These are phyloP conservation scores for Calidris pygmaea DNA, from an alignment of 2,113 vertebrate species.

Conservation along the genomic window DNA sequence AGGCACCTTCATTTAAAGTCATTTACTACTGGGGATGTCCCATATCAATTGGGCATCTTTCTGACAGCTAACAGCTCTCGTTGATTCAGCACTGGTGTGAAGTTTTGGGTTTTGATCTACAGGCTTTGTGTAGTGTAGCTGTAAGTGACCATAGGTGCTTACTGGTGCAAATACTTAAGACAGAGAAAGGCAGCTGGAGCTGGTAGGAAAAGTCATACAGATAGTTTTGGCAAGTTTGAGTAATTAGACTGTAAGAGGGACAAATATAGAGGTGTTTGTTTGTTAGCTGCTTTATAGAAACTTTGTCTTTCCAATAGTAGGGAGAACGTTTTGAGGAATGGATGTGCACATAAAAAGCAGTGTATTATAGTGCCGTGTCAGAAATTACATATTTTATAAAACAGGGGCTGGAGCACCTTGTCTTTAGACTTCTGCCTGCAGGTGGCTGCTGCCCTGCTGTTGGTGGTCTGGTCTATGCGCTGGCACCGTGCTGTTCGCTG, in stretches of 20 bases:
- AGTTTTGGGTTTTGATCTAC: background rate
- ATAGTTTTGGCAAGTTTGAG: background rate
- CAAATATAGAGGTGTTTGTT: background rate
- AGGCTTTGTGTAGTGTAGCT: background rate
- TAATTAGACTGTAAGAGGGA: background rate
- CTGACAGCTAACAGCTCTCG: accelerated
- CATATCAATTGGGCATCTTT: background rate
- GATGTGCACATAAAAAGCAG: background rate
- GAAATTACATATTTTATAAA: background rate
- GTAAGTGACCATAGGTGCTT: background rate
- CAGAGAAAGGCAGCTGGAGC: background rate
- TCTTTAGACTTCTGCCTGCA: background rate
- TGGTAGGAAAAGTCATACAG: background rate
- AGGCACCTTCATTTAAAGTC: background rate
- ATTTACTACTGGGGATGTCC: background rate
- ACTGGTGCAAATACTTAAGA: background rate
- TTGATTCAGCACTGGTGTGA: background rate
- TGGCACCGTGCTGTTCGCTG: background rate
- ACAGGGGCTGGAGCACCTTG: background rate
- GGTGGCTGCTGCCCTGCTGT: background rate
- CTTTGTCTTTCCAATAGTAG: background rate
- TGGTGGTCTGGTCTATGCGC: too few relatives aligned
- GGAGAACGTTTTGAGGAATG: background rate
- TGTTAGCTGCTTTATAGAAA: background rate
- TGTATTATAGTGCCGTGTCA: too few relatives aligned